Evolutionary conservation across 2,797 vertebrate genomes (phyloP), one percentile per base, ranked within the genome.

Genomic region (Echiichthys vipera): DNA sequence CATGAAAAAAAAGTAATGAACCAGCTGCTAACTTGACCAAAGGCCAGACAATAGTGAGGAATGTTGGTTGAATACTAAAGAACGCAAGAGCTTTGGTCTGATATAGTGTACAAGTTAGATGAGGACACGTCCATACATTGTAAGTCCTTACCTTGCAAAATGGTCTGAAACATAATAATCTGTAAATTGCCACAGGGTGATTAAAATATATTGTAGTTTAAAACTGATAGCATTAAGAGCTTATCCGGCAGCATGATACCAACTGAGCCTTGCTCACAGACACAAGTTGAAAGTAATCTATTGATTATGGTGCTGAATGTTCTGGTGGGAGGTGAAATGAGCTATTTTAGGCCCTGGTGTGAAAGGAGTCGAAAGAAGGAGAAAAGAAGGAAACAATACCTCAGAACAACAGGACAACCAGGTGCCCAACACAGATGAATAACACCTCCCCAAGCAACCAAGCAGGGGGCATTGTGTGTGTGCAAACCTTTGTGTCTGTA

Each of bases 271-370:
- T 50, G 57, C 68, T 72, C 61, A 40, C 74, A 83, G 73, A 81
- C 73, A 69, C 69, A 57, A 57, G 65, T 69, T 84, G 80, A 80
- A 86, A 74, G 84, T 85, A 83, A 91, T 90, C 86, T 88, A 90
- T 92, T 88, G 89, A 91, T 92, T 89, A 77, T 66, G 32, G 82
- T 22, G 83, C 82, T 46, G 79, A 85, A 83, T 85, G 80, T 86
- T 88, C 67, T 84, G 77, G 90, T 80, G 83, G 90, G 88, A 80
- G 88, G 85, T 51, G 67, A 75, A 82, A 88, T 85, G 61, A 85
- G 89, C 84, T 91, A 91, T 93, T 93, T 91, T 80, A 45, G 72
- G 72, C 50, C 66, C 46, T 32, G 56, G 76, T 74, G 81, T 84
- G 88, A 85, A 83, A 74, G 76, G 77, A 84, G 79, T 61, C 63